Evolutionary conservation across 2,888 invertebrate genomes (phyloP), one percentile per base, ranked within the genome.

Genomic region (Yponomeuta cagnagella): DNA sequence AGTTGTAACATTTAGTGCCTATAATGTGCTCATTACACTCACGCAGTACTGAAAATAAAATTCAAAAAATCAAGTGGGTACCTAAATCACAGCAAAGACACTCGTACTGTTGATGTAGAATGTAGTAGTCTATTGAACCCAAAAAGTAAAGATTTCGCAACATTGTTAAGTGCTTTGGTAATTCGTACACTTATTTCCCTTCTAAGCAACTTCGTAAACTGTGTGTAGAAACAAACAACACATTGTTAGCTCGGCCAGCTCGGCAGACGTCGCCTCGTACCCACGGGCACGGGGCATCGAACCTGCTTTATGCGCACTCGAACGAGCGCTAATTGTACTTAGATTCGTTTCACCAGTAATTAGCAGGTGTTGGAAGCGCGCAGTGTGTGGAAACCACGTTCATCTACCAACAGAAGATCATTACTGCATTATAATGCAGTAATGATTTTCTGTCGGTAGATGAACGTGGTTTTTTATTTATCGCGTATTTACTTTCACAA

Each of bases 301-400:
- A 86, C 88, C 81, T 81, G 76, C 73, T 85, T 84, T 87, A 85
- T 86, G 86, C 85, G 85, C 87, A 81, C 82, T 83, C 85, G 84
- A 88, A 88, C 86, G 82, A 85, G 82, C 81, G 88, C 90, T 90
- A 90, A 91, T 87, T 89, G 86, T 82, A 87, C 87, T 84, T 85
- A 86, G 58, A 88, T 88, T 85, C 89, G 88, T 86, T 88, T 88
- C 87, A 88, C 87, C 86, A 85, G 88, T 87, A 90, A 91, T 91
- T 90, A 91, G 89, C 78, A 87, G 88, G 90, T 88, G 90, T 89
- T 85, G 84, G 87, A 82, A 85, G 89, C 85, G 85, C 83, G 84
- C 83, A 88, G 82, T 87, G 88, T 80, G 85, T 83, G 83, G 81
- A 82, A 83, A 58, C 15, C 52, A 15, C 15, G 52, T 15, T 15